Base-by-base conservation (phyloP, 1,140 invertebrate genomes). In the Zaprionus kolodkinae region DNA sequence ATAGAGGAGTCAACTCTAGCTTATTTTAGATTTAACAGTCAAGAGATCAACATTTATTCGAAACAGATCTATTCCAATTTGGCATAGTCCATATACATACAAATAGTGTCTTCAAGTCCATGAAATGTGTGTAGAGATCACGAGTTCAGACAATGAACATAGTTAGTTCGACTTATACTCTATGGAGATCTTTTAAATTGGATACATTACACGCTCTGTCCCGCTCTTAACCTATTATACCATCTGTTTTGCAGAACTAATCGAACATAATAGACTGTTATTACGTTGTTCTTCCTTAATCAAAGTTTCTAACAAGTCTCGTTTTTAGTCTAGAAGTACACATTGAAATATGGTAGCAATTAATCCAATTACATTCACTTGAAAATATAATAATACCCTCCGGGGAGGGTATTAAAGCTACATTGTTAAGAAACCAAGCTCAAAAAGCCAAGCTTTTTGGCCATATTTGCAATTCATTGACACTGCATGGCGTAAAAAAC, bases 391-490 rank as follows among this genome's bases (percentile, higher is more conserved):
- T 50, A 21, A 3, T 50, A 50, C 65, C 36, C 30, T 48, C 25
- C 25, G 30, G 56, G 45, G 55, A 73, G 65, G 67, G 64, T 55
- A 55, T 69, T 45, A 61, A 61, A 68, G 50, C 50, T 35, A 55
- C 59, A 63, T 17, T 64, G 10, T 56, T 55, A 30, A 50, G 35
- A 30, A 50, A 54, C 40, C 68, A 56, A 35, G 48, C 45, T 59
- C 17, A 59, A 59, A 38, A 40, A 48, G 60, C 50, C 61, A 21
- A 56, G 50, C 65, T 60, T 62, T 61, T 68, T 62, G 70, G 35
- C 45, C 55, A 60, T 35, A 66, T 60, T 64, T 56, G 67, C 67
- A 71, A 71, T 60, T 67, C 59, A 75, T 60, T 60, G 60, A 50
- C 50, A 43, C 36, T 45, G 50, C 52, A 38, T 36, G 35, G 15